These are phyloP conservation scores for Dryomyza anilis DNA, from an alignment of 2,888 invertebrate genomes.

Conservation along the genomic window DNA sequence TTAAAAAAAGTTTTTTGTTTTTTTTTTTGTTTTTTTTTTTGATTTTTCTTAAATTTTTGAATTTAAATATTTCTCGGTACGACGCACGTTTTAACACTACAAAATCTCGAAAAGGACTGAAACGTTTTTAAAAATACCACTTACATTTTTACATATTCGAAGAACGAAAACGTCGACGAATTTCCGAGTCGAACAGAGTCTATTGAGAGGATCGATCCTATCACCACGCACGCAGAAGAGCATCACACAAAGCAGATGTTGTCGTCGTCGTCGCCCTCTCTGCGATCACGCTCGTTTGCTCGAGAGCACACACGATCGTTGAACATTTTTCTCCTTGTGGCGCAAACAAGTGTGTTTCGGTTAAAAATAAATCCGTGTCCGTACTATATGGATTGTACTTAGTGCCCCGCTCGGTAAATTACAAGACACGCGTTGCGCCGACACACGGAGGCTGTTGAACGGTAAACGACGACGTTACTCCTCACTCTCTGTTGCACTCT, in stretches of 20 bases:
- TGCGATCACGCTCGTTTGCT: background rate
- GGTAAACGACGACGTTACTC: background rate
- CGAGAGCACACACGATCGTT: background rate
- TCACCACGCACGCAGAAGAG: constrained; percentile 4
- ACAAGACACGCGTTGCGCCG: background rate
- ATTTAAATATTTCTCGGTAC: too few relatives aligned
- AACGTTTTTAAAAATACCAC: constrained; percentile 50
- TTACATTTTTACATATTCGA: constrained; percentile 55
- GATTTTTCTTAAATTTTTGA: too few relatives aligned
- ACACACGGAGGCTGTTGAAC: background rate
- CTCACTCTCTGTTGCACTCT: too few relatives aligned
- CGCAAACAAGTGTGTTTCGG: constrained; percentile 54
- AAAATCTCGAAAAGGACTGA: constrained; percentile 61
- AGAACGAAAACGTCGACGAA: constrained; percentile 18
- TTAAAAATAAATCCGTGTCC: constrained; percentile 52
- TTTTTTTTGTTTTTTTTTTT: too few relatives aligned
- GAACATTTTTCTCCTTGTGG: constrained; percentile 14
- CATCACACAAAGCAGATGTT: too few relatives aligned
- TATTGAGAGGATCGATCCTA: constrained; percentile 20
- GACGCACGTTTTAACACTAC: constrained; percentile 50
- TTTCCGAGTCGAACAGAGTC: constrained; percentile 6
- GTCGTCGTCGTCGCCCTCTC: background rate
- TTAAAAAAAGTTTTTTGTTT: too few relatives aligned
- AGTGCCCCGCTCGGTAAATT: background rate
- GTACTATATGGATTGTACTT: too few relatives aligned